These are phyloP conservation scores for Tylochromis polylepis DNA, from an alignment of 2,113 vertebrate species.

Conservation along the genomic window DNA sequence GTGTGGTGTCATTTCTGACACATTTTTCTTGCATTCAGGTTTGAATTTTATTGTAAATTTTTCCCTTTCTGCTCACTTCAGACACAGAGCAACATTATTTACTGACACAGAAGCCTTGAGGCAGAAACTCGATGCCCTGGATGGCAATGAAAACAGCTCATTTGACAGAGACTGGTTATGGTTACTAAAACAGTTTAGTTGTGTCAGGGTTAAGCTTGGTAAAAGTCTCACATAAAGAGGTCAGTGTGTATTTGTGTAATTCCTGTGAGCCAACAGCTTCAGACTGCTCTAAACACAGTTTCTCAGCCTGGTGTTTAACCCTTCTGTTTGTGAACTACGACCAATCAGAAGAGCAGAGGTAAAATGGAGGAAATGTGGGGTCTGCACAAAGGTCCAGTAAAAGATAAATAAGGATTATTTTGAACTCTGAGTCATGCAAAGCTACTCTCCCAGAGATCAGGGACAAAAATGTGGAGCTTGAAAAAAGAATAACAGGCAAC, in stretches of 20 bases:
- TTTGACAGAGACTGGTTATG: neutral
- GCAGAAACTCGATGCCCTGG: neutral
- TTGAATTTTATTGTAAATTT: neutral
- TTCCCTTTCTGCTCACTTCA: neutral
- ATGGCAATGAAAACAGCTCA: neutral
- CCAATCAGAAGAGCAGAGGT: neutral
- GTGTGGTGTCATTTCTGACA: neutral
- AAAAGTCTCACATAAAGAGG: neutral
- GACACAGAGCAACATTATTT: neutral
- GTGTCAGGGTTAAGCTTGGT: neutral
- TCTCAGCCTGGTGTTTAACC: neutral
- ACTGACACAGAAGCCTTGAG: neutral
- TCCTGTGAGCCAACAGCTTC: neutral
- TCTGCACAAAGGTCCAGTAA: neutral
- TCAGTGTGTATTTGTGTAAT: neutral
- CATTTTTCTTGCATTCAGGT: neutral
- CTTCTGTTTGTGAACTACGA: neutral
- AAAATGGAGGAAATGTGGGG: neutral
- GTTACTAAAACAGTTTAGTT: neutral
- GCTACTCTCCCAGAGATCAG: neutral
- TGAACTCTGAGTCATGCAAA: neutral
- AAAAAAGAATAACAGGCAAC: rapidly evolving
- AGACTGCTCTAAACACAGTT: neutral
- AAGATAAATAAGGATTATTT: neutral
- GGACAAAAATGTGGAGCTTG: neutral